Evolutionary conservation across 2,888 invertebrate genomes (phyloP).

Genomic region (Aphodius granarius): DNA sequence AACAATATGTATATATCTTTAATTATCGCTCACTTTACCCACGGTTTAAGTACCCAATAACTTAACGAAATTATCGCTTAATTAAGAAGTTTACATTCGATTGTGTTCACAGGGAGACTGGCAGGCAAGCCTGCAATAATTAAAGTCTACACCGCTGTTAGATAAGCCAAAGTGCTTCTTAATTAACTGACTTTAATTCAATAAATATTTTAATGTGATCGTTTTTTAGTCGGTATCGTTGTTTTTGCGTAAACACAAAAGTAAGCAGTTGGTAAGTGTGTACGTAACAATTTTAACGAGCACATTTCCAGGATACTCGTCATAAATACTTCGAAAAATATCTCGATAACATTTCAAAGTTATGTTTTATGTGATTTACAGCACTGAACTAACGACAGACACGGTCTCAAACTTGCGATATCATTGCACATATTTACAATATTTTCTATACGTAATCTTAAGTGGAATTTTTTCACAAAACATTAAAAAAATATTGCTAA

Average conservation of each 20-base stretch:
- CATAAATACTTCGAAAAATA: neutral
- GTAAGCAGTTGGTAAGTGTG: too few relatives aligned
- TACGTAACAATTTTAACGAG: neutral
- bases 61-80: neutral
- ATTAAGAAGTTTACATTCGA: neutral
- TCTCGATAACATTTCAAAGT: neutral
- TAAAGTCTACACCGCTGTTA: neutral
- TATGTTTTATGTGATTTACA: neutral
- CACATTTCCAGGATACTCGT: neutral
- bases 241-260: neutral
- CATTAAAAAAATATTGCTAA: neutral
- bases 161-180: neutral
- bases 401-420: neutral
- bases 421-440: neutral
- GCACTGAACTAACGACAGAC: neutral
- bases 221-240: neutral
- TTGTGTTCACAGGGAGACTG: neutral
- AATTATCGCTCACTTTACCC: neutral
- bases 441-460: neutral
- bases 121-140: neutral
- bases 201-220: neutral
- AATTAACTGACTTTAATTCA: neutral
- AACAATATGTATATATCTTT: neutral
- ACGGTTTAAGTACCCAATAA: neutral
- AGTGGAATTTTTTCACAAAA: neutral